A percentile compares a stretch with the other conserved stretches of the same genome.
These are phyloP conservation scores for Palythoa grandiflora DNA, from an alignment of 92 coral and sea anemone species.

Conservation along the genomic window DNA sequence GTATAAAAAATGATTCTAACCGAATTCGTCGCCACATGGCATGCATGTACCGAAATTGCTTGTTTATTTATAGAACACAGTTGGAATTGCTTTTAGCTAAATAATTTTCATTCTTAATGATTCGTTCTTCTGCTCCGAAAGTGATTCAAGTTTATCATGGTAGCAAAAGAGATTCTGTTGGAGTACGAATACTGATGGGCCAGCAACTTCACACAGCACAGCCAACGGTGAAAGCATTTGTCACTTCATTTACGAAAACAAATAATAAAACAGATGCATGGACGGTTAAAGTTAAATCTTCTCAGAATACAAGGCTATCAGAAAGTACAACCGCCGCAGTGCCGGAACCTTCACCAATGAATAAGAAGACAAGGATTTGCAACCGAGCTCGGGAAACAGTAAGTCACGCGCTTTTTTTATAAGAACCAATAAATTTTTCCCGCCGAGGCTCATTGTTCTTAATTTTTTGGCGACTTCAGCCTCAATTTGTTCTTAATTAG, in stretches of 20 bases:
- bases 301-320: background rate
- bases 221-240: background rate
- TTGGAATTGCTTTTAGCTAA: background rate
- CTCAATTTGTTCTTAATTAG: too few relatives aligned
- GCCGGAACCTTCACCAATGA: background rate
- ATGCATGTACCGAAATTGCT: background rate
- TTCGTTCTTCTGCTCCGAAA: background rate
- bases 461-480: too few relatives aligned
- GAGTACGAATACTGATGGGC: background rate
- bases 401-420: too few relatives aligned
- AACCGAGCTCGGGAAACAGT: too few relatives aligned
- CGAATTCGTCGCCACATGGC: too few relatives aligned
- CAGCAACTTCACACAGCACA: background rate
- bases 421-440: too few relatives aligned
- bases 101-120: background rate
- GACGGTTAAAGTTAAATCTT: background rate
- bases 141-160: conserved; percentile 1
- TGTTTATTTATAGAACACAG: background rate
- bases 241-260: background rate
- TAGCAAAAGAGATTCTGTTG: background rate
- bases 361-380: too few relatives aligned
- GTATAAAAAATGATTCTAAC: too few relatives aligned
- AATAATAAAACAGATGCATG: background rate
- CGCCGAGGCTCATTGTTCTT: too few relatives aligned
- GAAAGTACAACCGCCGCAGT: background rate